These are phyloP conservation scores for Hyposoter didymator DNA, from an alignment of 2,888 invertebrate species.

Conservation along the genomic window DNA sequence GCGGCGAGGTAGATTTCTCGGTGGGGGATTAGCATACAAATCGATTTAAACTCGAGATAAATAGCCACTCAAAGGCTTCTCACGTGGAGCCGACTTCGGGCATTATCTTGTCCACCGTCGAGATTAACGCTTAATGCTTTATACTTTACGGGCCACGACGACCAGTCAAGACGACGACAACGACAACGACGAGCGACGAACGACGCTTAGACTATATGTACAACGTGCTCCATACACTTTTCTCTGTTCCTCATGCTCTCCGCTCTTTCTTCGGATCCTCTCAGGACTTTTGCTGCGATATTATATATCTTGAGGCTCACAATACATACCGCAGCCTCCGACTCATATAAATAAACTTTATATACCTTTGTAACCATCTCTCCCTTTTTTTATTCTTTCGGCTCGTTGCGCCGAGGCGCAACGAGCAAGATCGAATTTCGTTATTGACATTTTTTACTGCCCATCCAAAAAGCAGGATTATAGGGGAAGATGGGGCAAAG, in stretches of 20 bases:
- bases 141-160: slow-evolving; percentile 80
- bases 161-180: slow-evolving; percentile 56
- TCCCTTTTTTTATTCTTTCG: no score
- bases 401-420: no score
- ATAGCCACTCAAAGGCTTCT: slow-evolving; percentile 83
- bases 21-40: slow-evolving; percentile 84
- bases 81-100: slow-evolving; percentile 82
- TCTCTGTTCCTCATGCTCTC: slow-evolving; percentile 24
- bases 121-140: slow-evolving; percentile 84
- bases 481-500: no score
- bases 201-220: slow-evolving; percentile 68
- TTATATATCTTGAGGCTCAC: slow-evolving; percentile 48
- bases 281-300: slow-evolving; percentile 44
- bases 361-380: slow-evolving; percentile 6
- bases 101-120: slow-evolving; percentile 83
- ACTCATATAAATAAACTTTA: background rate
- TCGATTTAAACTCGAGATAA: slow-evolving; percentile 84
- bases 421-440: slow-evolving; percentile 9
- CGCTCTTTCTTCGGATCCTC: slow-evolving; percentile 12
- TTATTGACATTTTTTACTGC: background rate
- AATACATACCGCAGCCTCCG: background rate
- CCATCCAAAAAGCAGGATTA: background rate
- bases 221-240: slow-evolving; percentile 62
- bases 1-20: slow-evolving; percentile 80
- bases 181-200: slow-evolving; percentile 65